Percentiles rank a stretch among this genome's conserved stretches.
Evolutionary conservation across 2,113 vertebrate genomes (phyloP).

Genomic region (Ancistrus triradiatus): DNA sequence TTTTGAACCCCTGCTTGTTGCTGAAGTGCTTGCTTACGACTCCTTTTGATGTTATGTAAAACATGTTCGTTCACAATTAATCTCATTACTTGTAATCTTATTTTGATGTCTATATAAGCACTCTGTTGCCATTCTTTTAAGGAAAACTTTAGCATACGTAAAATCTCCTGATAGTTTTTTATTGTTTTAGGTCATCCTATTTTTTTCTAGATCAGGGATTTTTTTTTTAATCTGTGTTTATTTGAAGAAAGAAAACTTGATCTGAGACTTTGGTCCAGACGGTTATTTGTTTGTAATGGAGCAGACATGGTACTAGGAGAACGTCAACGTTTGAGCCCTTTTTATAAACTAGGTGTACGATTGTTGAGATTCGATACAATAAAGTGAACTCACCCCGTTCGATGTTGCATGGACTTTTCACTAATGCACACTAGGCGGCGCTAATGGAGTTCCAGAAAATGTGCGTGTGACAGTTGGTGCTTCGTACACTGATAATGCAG

Average conservation of each 20-base stretch:
- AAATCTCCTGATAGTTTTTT: neutral
- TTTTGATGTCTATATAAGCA: neutral
- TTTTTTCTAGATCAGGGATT: conserved; percentile 16
- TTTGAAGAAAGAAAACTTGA: neutral
- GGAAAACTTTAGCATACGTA: neutral
- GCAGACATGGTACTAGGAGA: neutral
- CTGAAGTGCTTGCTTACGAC: too few relatives aligned
- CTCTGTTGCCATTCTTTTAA: neutral
- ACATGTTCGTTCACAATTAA: neutral
- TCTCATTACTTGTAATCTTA: neutral
- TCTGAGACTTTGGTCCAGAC: neutral
- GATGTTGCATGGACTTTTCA: neutral
- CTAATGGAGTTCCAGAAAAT: neutral
- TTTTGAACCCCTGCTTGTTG: too few relatives aligned
- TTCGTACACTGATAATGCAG: too few relatives aligned
- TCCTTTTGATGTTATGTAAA: conserved; percentile 20
- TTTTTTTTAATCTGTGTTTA: conserved; percentile 15
- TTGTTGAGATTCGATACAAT: neutral
- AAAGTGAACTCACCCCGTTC: neutral
- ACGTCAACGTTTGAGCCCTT: neutral
- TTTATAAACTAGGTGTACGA: neutral
- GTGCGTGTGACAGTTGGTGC: too few relatives aligned
- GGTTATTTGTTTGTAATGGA: conserved; percentile 15
- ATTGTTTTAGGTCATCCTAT: conserved; percentile 11
- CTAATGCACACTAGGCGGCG: conserved; percentile 29